Percentiles rank a stretch among this genome's conserved stretches.
Conservation (phyloP, 1,140 invertebrate genomes). For the Lerema accius region DNA sequence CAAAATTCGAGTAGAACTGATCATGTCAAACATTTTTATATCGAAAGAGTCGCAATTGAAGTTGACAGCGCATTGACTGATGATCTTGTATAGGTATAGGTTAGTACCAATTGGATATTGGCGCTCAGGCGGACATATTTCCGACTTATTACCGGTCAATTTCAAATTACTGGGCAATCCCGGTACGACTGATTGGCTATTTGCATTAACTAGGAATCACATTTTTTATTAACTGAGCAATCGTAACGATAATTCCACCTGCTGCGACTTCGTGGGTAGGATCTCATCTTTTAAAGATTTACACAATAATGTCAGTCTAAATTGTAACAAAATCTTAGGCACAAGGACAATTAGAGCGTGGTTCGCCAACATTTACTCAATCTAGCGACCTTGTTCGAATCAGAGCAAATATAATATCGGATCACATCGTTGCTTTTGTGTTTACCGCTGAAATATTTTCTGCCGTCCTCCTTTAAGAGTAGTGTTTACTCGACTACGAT, state of each 20-base stretch:
- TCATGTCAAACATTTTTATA: no score
- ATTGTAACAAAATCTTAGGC: constrained; percentile 18
- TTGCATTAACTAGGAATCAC: no score
- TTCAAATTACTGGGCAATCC: not conserved
- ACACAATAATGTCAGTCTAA: not conserved
- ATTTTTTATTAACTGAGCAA: no score
- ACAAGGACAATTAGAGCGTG: constrained; percentile 48
- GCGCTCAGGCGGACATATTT: not conserved
- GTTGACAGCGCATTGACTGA: not conserved
- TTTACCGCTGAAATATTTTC: constrained; percentile 14
- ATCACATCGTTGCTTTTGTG: constrained; percentile 27
- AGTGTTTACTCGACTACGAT: no score
- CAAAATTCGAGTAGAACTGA: no score
- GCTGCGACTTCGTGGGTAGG: no score
- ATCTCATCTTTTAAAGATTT: no score
- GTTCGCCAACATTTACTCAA: constrained; percentile 46
- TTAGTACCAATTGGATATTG: not conserved
- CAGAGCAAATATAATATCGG: constrained; percentile 54
- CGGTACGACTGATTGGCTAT: not conserved
- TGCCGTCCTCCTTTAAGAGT: not conserved
- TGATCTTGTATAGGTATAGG: not conserved
- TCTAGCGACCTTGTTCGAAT: constrained; percentile 50
- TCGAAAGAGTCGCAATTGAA: no score
- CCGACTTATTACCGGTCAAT: not conserved
- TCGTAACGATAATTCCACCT: no score